Percentiles rank a stretch among this genome's conserved stretches.
phyloP scores from a whole-genome alignment of 2,113 vertebrate genomes.

The Synodontis membranacea region DNA sequence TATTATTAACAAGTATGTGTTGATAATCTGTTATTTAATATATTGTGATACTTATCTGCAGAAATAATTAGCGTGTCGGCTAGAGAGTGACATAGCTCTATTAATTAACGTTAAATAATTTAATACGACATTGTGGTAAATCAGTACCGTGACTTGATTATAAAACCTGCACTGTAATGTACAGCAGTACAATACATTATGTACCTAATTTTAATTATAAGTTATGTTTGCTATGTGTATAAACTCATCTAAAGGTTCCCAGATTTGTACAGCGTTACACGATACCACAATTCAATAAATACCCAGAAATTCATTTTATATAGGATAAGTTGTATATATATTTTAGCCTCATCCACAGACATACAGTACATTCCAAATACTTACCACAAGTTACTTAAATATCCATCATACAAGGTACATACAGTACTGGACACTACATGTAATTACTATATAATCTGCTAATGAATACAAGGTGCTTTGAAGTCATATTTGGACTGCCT shows the following conservation, averaged over 20 bases:
- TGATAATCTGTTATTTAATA: neutral
- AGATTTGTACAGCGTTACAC: neutral
- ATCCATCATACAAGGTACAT: neutral
- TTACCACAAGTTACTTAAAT: neutral
- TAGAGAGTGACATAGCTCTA: neutral
- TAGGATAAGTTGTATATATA: neutral
- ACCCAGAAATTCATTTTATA: neutral
- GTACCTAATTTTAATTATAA: neutral
- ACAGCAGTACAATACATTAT: neutral
- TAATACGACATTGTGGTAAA: neutral
- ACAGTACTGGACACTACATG: neutral
- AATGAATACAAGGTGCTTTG: neutral
- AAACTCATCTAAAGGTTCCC: neutral
- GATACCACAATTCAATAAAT: neutral
- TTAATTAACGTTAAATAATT: neutral
- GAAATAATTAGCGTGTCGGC: neutral
- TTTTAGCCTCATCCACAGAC: neutral
- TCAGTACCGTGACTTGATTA: neutral
- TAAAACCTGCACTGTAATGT: neutral
- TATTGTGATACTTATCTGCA: neutral
- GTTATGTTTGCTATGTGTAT: neutral
- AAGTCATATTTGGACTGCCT: neutral
- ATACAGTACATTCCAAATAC: neutral
- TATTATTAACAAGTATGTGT: neutral
- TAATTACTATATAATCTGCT: neutral